Evolutionary conservation across 2,888 invertebrate species (phyloP), one percentile per base, ranked within the genome.

Genomic region (Thymelicus sylvestris): DNA sequence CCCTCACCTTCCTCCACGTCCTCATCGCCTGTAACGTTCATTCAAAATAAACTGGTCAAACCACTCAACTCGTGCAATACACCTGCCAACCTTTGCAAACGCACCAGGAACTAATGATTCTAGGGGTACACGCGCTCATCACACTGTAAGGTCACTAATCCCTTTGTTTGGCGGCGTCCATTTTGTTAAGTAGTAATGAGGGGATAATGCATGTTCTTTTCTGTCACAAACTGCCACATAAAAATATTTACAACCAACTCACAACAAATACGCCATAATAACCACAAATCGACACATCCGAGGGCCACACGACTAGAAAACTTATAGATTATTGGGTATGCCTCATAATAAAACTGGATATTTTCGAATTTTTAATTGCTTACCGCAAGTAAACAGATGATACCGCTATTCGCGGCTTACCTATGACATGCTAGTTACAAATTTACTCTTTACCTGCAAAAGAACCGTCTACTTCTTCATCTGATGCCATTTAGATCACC

Each of bases 401-500:
- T 94, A 94, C 94, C 93, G 94, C 94, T 94, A 94, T 93, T 91
- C 93, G 92, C 93, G 92, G 93, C 91, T 94, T 94, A 91, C 91
- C 93, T 94, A 94, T 92, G 93, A 93, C 93, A 93, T 92, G 90
- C 93, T 93, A 92, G 78, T 77, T 81, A 89, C 85, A 85, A 89
- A 91, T 91, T 87, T 80, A 85, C 83, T 84, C 92, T 96, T 97
- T 95, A 97, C 97, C 97, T 95, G 97, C 97, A 87, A 96, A 96
- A 89, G 96, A 96, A 88, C 97, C 97, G 84, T 97, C 97, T 88
- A 97, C 96, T 93, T 97, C 97, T 86, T 97, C 97, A 85, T 97
- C 97, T 77, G 97, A 97, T 91, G 97, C 97, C 97, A 97, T 97
- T 90, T 90, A 88, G 83, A 86, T 79, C 82, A 89, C 85, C 85